phyloP scores from a whole-genome alignment of 2,113 vertebrate species.

The Symphodus melops region DNA sequence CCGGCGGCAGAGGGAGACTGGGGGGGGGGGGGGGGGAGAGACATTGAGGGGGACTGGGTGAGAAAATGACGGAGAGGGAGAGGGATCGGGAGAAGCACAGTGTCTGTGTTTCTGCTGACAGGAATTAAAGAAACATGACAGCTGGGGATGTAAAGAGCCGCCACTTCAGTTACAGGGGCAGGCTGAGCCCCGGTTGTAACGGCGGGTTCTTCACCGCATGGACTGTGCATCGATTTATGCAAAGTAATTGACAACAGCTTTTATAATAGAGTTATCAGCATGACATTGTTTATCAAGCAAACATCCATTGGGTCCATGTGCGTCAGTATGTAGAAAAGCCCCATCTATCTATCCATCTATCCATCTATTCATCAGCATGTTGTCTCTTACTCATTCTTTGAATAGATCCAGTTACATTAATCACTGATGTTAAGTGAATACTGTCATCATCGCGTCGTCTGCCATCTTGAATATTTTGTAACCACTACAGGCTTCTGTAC shows the following conservation, averaged over 20 bases:
- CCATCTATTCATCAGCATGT: too few relatives aligned
- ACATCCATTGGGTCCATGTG: background rate
- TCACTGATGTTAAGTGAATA: too few relatives aligned
- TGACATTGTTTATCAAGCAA: background rate
- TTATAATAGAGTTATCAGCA: background rate
- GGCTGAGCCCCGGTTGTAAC: background rate
- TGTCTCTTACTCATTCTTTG: too few relatives aligned
- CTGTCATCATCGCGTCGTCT: too few relatives aligned
- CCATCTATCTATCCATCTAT: too few relatives aligned
- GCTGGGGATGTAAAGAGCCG: background rate
- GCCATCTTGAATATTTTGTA: too few relatives aligned
- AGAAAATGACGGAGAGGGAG: background rate
- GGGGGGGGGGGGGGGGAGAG: too few relatives aligned
- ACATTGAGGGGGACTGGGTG: background rate
- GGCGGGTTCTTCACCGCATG: background rate
- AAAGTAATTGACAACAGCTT: background rate
- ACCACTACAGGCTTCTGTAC: too few relatives aligned
- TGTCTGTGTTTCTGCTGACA: background rate
- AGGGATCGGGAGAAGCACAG: too few relatives aligned
- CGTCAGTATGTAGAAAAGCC: too few relatives aligned
- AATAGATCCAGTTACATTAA: too few relatives aligned
- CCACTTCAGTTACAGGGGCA: background rate
- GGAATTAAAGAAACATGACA: slow-evolving; percentile 4
- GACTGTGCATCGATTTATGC: background rate
- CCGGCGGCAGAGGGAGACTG: slow-evolving; percentile 10